A percentile compares a stretch with the other conserved stretches of the same genome.
These are phyloP conservation scores for Andrena marginata DNA, from an alignment of 2,888 invertebrate species.

Conservation along the genomic window DNA sequence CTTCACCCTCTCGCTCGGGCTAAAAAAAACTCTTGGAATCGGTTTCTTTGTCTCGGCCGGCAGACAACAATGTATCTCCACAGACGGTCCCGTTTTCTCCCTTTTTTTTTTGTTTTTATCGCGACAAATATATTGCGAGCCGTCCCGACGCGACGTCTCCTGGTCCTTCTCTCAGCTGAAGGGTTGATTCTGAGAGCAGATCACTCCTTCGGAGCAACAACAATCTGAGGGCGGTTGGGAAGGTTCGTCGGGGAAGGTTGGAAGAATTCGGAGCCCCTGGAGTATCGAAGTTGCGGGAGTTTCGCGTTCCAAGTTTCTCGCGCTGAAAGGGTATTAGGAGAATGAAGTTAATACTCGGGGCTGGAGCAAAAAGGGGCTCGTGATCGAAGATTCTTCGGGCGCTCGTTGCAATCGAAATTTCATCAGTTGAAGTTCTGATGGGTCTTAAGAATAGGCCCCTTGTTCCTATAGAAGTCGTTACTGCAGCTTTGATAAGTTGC, in stretches of 20 bases:
- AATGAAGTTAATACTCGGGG: constrained; percentile 20
- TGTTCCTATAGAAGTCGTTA: background rate
- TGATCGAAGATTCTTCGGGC: constrained; percentile 2
- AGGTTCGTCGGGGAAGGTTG: background rate
- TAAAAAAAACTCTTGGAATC: constrained; percentile 56
- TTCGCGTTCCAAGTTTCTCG: background rate
- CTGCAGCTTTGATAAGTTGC: constrained; percentile 37
- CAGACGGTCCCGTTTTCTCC: constrained; percentile 3
- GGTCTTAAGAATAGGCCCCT: background rate
- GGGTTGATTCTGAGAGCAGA: constrained; percentile 18
- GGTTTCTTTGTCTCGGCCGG: constrained; percentile 63
- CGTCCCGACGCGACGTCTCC: constrained; percentile 12
- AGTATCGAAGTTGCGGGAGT: background rate
- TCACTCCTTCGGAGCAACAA: background rate
- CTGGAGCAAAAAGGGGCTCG: constrained; percentile 5
- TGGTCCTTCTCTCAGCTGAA: background rate
- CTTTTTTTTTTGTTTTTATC: constrained; percentile 11
- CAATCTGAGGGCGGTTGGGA: background rate
- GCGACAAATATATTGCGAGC: constrained; percentile 28
- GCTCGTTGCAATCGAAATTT: constrained; percentile 17
- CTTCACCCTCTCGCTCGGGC: constrained; percentile 13
- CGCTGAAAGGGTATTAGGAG: background rate
- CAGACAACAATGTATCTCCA: constrained; percentile 46
- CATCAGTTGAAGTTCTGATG: constrained; percentile 11
- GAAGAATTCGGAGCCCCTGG: background rate